A percentile compares a stretch with the other conserved stretches of the same genome.
Conservation (phyloP, 2,797 vertebrate genomes). For the Octomys mimax region DNA sequence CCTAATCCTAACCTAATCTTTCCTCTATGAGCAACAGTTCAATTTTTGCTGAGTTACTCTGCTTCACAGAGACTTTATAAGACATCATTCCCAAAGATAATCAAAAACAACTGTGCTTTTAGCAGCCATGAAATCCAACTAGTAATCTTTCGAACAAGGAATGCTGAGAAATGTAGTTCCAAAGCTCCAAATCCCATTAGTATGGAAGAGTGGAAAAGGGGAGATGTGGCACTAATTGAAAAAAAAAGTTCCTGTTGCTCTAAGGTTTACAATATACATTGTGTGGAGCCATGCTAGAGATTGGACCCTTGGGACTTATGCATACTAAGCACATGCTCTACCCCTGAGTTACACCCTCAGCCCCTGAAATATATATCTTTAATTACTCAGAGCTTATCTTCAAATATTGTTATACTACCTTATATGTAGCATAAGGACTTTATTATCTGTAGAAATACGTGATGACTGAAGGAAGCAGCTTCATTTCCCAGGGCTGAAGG, state of each 20-base stretch:
- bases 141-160: background rate
- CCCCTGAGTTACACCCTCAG: background rate
- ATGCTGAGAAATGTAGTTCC: slow-evolving; percentile 35
- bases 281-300: background rate
- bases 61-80: background rate
- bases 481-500: background rate
- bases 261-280: background rate
- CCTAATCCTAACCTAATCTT: background rate
- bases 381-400: background rate
- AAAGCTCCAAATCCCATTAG: background rate
- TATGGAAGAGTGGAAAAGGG: background rate
- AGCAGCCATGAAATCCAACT: background rate
- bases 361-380: background rate
- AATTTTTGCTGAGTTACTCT: background rate
- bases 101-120: background rate
- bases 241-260: background rate
- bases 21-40: background rate
- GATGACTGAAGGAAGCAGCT: background rate
- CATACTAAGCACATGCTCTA: background rate
- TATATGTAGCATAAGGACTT: background rate
- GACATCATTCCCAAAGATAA: background rate
- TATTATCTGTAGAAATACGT: background rate
- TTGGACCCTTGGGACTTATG: background rate
- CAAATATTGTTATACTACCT: slow-evolving; percentile 21
- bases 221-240: background rate